These are phyloP conservation scores for Phalacrocorax carbo DNA, from an alignment of 2,113 vertebrate species.

Conservation along the genomic window DNA sequence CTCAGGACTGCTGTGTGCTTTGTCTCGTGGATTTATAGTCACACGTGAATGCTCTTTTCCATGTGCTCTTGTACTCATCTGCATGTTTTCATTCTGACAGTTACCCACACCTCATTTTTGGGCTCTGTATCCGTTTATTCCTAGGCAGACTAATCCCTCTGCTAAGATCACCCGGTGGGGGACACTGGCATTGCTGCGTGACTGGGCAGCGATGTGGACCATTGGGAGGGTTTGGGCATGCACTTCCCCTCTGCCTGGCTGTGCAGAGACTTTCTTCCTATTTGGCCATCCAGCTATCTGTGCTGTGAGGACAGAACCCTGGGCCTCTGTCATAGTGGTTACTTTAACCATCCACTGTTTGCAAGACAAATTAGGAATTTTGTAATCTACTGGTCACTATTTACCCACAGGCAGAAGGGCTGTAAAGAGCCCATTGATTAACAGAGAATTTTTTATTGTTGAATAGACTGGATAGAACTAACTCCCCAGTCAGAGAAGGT, in stretches of 20 bases:
- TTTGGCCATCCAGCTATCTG: not conserved
- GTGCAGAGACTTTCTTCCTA: not conserved
- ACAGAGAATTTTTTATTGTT: slow-evolving; percentile 46
- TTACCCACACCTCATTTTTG: not conserved
- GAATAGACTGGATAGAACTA: slow-evolving; percentile 14
- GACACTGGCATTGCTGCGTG: not conserved
- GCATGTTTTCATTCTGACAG: not conserved
- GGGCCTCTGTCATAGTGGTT: not conserved
- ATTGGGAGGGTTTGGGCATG: not conserved
- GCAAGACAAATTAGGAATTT: slow-evolving; percentile 53
- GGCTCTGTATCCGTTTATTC: not conserved
- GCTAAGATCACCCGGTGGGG: rapidly evolving
- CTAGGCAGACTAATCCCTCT: not conserved
- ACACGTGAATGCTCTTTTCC: not conserved
- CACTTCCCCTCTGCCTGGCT: not conserved
- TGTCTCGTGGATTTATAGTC: not conserved
- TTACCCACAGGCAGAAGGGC: slow-evolving; percentile 33
- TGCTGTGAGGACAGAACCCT: not conserved
- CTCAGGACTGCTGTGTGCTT: not conserved
- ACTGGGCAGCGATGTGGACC: not conserved
- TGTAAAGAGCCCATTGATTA: slow-evolving; percentile 45
- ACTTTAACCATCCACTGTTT: not conserved
- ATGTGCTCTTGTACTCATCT: not conserved
- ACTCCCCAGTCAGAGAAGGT: not conserved
- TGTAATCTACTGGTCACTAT: slow-evolving; percentile 45